phyloP scores from a whole-genome alignment of 2,113 vertebrate genomes.

The Silurus asotus region DNA sequence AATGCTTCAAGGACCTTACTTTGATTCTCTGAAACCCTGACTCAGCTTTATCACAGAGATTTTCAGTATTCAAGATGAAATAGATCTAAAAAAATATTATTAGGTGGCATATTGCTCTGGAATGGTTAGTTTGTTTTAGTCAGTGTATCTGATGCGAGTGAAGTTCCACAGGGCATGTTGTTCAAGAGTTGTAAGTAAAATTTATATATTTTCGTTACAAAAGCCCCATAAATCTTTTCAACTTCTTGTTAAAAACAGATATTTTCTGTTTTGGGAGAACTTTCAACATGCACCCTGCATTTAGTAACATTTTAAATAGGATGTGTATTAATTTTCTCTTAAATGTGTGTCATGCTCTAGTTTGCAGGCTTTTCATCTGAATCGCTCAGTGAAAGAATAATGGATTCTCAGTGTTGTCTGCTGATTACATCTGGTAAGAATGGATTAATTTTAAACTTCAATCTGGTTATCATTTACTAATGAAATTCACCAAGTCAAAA shows the following conservation, averaged over 20 bases:
- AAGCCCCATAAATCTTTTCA: too few species aligned
- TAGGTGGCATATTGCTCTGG: background rate
- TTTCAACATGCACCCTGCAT: background rate
- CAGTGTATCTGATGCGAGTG: background rate
- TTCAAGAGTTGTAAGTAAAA: background rate
- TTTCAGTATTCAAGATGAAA: background rate
- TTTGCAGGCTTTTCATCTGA: conserved; percentile 97
- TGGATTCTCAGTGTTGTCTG: conserved; percentile 85
- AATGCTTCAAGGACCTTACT: background rate
- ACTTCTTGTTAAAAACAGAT: background rate
- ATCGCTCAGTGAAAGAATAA: conserved; percentile 89
- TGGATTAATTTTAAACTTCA: background rate
- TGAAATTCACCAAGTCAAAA: conserved; percentile 6
- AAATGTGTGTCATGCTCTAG: conserved; percentile 64
- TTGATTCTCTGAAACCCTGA: background rate
- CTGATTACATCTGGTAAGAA: conserved; percentile 89
- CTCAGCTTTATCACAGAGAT: background rate
- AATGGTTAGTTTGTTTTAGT: background rate
- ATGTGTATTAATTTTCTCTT: background rate
- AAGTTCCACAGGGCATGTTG: background rate
- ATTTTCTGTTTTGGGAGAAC: background rate
- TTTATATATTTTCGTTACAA: too few species aligned
- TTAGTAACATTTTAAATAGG: background rate
- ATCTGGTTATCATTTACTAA: background rate
- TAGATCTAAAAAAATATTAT: background rate